phyloP scores from a whole-genome alignment of 2,113 vertebrate genomes.

The Microtus pennsylvanicus region DNA sequence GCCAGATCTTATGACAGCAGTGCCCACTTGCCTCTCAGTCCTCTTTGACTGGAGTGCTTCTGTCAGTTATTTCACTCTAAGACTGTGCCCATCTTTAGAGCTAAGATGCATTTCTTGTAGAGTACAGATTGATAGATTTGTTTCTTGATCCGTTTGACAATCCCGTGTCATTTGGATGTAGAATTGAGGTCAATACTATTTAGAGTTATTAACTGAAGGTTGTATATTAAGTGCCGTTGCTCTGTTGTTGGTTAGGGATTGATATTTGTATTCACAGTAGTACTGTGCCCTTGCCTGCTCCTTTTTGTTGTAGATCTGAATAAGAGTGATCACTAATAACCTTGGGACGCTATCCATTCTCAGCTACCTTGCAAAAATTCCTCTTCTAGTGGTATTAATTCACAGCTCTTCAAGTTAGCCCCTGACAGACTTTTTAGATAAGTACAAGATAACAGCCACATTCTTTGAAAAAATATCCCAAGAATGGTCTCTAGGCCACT shows the following conservation, averaged over 20 bases:
- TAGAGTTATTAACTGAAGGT: not conserved
- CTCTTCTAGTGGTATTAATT: not conserved
- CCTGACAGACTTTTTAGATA: not conserved
- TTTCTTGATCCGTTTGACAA: not conserved
- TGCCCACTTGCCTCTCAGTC: not conserved
- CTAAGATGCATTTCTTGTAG: not conserved
- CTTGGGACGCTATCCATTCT: not conserved
- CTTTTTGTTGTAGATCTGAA: not conserved
- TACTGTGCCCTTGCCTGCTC: not conserved
- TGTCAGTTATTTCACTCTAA: not conserved
- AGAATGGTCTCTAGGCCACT: not conserved
- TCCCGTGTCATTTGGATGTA: not conserved
- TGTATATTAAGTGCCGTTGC: not conserved
- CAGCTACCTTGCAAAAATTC: not conserved
- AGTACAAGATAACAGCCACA: not conserved
- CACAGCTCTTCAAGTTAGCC: not conserved
- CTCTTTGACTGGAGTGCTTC: not conserved
- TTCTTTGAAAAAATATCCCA: not conserved
- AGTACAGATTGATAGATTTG: not conserved
- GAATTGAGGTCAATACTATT: not conserved
- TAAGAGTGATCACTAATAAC: not conserved
- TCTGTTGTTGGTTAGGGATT: not conserved
- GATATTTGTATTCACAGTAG: not conserved
- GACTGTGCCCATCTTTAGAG: not conserved
- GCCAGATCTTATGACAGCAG: no score